Base-by-base conservation (phyloP, 2,888 invertebrate genomes). In the Teleiodes luculella region DNA sequence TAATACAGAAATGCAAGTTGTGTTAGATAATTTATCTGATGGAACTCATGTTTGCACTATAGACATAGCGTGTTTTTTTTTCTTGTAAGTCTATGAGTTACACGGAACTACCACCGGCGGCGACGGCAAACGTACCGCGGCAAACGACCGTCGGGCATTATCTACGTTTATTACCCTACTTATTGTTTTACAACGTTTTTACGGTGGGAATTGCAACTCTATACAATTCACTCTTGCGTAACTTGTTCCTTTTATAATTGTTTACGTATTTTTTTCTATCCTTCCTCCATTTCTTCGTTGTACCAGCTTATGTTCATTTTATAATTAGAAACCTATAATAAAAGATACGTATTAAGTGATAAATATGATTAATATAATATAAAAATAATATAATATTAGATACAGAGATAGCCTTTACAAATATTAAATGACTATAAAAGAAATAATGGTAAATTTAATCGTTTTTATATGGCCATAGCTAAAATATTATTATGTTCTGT, bases 371-470 rank as follows among this genome's bases (percentile, higher is more conserved):
- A 20, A 18, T 41, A n/a, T 7, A 3, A 28, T n/a, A 45, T 11
- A 11, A n/a, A 28, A 7, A 7, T 39, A 41, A 18, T 7, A 11
- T 8, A 11, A n/a, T 6, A n/a, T n/a, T 2, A 2, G 4, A 24
- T 43, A 13, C 24, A 50, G 36, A 66, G 63, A 62, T 54, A 56
- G 58, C 62, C 61, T 60, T 65, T 61, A 61, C 59, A 35, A 65
- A 65, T 65, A 69, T 70, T 71, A 47, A 66, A 66, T 68, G 68
- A 52, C 62, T 60, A 69, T 78, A 74, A 77, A 75, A 70, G 68
- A 68, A 70, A 72, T 78, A 74, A 76, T 62, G 58, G 45, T 55
- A 53, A 49, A 59, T 74, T 81, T 80, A 71, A 80, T 76, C 67
- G 65, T 69, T 60, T 72, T 74, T 73, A 65, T 72, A 74, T 69